Evolutionary conservation across 2,113 vertebrate species (phyloP).

Genomic region (Ceyx margarethae): DNA sequence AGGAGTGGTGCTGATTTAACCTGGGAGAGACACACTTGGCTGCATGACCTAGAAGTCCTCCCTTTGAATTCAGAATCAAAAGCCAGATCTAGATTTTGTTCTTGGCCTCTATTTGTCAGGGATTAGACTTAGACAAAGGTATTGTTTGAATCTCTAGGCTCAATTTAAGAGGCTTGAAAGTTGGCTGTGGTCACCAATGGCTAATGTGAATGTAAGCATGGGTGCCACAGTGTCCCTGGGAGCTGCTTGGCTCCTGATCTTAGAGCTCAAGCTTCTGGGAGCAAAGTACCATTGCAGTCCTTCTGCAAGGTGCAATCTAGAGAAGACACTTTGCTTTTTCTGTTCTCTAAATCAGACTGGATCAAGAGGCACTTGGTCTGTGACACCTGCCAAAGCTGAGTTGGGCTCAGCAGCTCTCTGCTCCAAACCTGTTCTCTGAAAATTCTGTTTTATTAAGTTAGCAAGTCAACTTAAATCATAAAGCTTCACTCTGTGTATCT

Average conservation of each 20-base stretch:
- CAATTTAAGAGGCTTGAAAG: neutral
- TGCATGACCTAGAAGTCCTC: neutral
- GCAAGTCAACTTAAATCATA: neutral
- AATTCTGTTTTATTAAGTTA: neutral
- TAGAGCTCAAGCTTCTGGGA: neutral
- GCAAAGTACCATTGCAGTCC: neutral
- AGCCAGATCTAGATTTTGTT: neutral
- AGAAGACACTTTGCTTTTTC: neutral
- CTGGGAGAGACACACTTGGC: neutral
- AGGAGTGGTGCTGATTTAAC: neutral
- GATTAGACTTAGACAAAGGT: neutral
- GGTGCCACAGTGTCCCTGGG: neutral
- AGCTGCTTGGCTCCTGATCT: neutral
- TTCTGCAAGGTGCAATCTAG: neutral
- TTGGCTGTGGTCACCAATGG: fast-evolving
- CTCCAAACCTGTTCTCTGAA: neutral
- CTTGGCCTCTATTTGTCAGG: neutral
- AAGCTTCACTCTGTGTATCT: neutral
- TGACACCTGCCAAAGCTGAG: fast-evolving
- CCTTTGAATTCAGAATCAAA: neutral
- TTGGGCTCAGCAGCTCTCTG: neutral
- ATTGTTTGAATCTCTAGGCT: neutral
- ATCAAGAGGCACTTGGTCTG: neutral
- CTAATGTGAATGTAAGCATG: fast-evolving
- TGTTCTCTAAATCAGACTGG: neutral